Evolutionary conservation across 2,113 vertebrate species (phyloP).

Genomic region (Melanocharis versteri): DNA sequence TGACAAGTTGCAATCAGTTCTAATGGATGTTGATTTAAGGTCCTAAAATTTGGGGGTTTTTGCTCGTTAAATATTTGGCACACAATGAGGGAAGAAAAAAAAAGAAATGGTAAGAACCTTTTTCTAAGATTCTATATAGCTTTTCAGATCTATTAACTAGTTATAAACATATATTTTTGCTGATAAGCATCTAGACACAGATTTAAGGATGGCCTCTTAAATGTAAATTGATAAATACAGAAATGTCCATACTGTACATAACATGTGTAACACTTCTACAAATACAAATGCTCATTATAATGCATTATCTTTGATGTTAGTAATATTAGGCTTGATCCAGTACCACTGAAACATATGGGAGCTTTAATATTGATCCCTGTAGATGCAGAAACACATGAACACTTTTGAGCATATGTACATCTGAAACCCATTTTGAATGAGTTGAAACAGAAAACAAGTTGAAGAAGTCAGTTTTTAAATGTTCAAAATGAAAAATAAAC

Average conservation of each 20-base stretch:
- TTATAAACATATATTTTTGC: background rate
- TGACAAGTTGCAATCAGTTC: background rate
- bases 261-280: background rate
- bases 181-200: background rate
- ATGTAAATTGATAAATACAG: background rate
- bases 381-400: background rate
- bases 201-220: background rate
- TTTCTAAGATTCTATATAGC: background rate
- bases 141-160: background rate
- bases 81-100: background rate
- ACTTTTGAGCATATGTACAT: background rate
- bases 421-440: background rate
- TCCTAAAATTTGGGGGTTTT: background rate
- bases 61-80: background rate
- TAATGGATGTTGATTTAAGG: background rate
- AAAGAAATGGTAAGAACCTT: background rate
- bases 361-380: background rate
- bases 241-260: background rate
- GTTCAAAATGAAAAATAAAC: background rate
- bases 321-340: background rate
- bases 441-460: background rate
- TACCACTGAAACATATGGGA: background rate
- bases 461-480: background rate
- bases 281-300: background rate
- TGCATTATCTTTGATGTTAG: background rate